Evolutionary conservation across 2,888 invertebrate species (phyloP), one percentile per base, ranked within the genome.

Genomic region (Tenthredo scrophulariae): DNA sequence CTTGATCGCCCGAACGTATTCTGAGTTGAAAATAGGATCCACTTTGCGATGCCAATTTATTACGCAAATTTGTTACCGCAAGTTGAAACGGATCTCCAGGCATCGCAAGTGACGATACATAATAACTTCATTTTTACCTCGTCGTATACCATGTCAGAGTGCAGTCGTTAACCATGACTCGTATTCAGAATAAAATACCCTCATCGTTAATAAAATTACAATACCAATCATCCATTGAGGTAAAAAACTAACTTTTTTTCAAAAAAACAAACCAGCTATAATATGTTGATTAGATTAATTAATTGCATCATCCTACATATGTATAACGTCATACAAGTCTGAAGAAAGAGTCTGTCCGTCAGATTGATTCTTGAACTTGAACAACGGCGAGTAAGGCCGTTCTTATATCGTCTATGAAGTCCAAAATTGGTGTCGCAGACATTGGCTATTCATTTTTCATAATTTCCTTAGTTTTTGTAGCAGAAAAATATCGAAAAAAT

Each of bases 41-140:
- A 33, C 67, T 67, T 29, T 67, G 33, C 67, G 6, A 67, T 67
- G 18, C 6, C 33, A 67, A 67, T 67, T 67, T 67, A 67, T 67
- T 67, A 67, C 33, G 67, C 67, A 67, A 67, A 67, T 67, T 67
- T 33, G 18, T 18, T 18, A 67, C 67, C 67, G 67, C 67, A 67
- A 67, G 15, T 33, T 67, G 67, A 67, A 67, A 67, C 67, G 13
- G 67, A 67, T 67, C 33, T 10, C 18, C 67, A 18, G 18, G 29
- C 15, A 18, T 29, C 33, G 33, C 33, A 26, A 10, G 33, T 67
- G 26, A 29, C 62, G 29, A 67, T 67, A n/a, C n/a, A n/a, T n/a
- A 67, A 67, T 67, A 67, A 67, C 67, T 67, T 67, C 67, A 67
- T 67, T 67, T 33, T 33, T 18, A 67, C 33, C 67, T 67, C 26